Conservation (phyloP, 2,113 vertebrate species). For the Lycocorax pyrrhopterus region DNA sequence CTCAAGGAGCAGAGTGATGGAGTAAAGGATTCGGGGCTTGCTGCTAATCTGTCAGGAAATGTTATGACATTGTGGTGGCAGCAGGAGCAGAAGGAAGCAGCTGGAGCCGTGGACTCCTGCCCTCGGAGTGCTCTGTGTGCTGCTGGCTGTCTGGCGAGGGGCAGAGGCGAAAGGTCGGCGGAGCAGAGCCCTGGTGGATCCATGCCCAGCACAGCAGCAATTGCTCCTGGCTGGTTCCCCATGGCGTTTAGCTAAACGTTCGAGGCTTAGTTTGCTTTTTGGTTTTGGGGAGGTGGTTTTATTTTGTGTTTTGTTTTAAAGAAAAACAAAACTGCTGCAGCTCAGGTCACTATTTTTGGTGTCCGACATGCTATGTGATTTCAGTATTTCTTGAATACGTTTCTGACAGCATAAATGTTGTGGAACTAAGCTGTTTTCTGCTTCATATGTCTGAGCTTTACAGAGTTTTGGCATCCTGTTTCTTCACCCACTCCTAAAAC, state of each 20-base stretch:
- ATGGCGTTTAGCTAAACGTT: not conserved
- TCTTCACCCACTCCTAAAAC: not conserved
- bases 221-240: not conserved
- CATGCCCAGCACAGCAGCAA: not conserved
- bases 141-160: not conserved
- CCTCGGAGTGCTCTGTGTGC: not conserved
- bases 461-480: not conserved
- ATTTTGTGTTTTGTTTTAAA: not conserved
- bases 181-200: not conserved
- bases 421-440: not conserved
- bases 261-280: not conserved
- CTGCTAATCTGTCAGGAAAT: conserved; percentile 21
- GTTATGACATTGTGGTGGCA: conserved; percentile 29
- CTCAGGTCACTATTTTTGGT: not conserved
- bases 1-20: not conserved
- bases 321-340: not conserved
- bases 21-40: not conserved
- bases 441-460: not conserved
- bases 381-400: not conserved
- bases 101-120: conserved; percentile 25
- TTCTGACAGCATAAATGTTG: not conserved
- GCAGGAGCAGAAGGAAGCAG: conserved; percentile 32
- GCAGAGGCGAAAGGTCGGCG: accelerated
- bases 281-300: not conserved
- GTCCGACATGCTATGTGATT: not conserved